Conservation (phyloP, 2,113 vertebrate genomes). For the Piaya cayana region DNA sequence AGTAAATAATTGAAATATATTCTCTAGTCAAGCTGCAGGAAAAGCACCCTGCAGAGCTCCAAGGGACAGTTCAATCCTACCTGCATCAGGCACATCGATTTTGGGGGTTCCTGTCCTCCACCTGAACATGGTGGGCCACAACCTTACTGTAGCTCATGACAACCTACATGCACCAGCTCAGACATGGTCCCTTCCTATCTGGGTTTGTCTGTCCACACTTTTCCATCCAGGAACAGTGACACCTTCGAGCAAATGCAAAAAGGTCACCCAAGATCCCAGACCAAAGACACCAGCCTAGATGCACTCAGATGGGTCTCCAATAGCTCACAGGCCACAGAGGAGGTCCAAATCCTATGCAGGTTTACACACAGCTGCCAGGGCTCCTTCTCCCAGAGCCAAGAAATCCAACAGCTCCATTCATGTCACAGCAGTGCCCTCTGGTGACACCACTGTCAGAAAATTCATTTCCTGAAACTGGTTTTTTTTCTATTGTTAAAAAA, state of each 20-base stretch:
- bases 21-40: background rate
- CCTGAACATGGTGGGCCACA: background rate
- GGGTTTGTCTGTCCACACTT: rapidly evolving
- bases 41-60: background rate
- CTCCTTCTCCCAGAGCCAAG: background rate
- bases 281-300: background rate
- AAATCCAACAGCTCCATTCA: rapidly evolving
- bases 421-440: background rate
- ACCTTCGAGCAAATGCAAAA: background rate
- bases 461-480: background rate
- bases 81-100: rapidly evolving
- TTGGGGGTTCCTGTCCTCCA: background rate
- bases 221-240: rapidly evolving
- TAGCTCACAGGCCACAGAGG: background rate
- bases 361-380: background rate
- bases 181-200: rapidly evolving
- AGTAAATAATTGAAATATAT: background rate
- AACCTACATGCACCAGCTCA: background rate
- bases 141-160: background rate
- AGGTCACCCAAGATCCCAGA: background rate
- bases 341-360: background rate
- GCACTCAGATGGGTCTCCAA: too few species aligned
- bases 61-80: background rate
- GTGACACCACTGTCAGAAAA: background rate
- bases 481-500: background rate